Conservation (phyloP, 2,888 invertebrate genomes). For the Tinea pellionella region DNA sequence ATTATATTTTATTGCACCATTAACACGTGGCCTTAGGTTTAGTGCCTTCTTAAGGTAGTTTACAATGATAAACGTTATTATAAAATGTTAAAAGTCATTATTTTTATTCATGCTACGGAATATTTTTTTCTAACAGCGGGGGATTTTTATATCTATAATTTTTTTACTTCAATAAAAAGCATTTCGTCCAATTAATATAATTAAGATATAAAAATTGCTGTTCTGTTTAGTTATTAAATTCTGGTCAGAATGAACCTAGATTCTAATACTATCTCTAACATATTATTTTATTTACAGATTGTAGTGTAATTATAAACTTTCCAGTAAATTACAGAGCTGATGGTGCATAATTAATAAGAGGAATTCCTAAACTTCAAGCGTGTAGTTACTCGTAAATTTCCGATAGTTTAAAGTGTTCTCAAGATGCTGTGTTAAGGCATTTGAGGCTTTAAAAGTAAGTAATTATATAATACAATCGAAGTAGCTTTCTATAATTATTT, state of each 20-base stretch:
- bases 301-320: slow-evolving; percentile 11
- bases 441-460: background rate
- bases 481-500: background rate
- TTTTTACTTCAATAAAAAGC: too few species aligned
- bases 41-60: background rate
- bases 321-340: slow-evolving; percentile 7
- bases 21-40: background rate
- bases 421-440: background rate
- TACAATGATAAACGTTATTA: background rate
- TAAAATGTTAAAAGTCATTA: background rate
- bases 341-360: slow-evolving; percentile 10
- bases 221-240: too few species aligned
- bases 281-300: background rate
- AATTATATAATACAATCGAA: background rate
- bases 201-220: too few species aligned
- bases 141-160: too few species aligned
- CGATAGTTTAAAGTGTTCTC: background rate
- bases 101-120: too few species aligned
- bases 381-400: slow-evolving; percentile 3
- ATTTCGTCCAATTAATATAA: too few species aligned
- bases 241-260: too few species aligned
- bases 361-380: slow-evolving; percentile 4
- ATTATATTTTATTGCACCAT: background rate
- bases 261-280: too few species aligned
- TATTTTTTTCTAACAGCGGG: too few species aligned